Evolutionary conservation across 2,113 vertebrate genomes (phyloP).

Genomic region (Calidris pugnax): DNA sequence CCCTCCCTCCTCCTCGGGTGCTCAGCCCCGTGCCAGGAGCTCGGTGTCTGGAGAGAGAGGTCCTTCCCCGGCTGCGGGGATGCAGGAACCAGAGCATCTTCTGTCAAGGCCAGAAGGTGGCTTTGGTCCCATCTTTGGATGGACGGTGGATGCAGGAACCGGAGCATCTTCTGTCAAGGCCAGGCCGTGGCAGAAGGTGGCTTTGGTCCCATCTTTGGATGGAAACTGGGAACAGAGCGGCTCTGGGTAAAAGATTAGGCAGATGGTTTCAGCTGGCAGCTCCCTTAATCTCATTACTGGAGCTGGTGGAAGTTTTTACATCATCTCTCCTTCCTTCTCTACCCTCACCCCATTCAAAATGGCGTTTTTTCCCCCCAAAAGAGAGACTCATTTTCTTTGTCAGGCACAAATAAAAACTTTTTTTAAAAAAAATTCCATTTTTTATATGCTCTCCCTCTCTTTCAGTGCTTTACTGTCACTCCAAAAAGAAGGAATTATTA

Average conservation of each 20-base stretch:
- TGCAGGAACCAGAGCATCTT: neutral
- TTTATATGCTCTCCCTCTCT: neutral
- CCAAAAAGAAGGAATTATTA: neutral
- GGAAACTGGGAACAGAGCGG: neutral
- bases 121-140: conserved; percentile 2
- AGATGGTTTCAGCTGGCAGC: conserved; percentile 70
- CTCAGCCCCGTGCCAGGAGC: neutral
- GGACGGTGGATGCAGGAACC: neutral
- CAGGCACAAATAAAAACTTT: neutral
- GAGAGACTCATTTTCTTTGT: neutral
- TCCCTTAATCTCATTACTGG: conserved; percentile 66
- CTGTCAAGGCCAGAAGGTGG: conserved; percentile 1
- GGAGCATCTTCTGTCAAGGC: neutral
- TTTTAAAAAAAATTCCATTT: neutral
- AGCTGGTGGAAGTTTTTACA: conserved; percentile 51
- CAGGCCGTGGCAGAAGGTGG: neutral
- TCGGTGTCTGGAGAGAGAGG: neutral
- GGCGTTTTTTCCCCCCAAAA: neutral
- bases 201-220: conserved; percentile 2
- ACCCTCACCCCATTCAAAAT: neutral
- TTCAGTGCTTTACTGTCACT: neutral
- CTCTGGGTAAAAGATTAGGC: conserved; percentile 54
- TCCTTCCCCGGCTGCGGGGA: fast-evolving
- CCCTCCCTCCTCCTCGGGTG: neutral
- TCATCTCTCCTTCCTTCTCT: conserved; percentile 13